phyloP scores from a whole-genome alignment of 1,140 invertebrate genomes.

The Aporrectodea caliginosa region DNA sequence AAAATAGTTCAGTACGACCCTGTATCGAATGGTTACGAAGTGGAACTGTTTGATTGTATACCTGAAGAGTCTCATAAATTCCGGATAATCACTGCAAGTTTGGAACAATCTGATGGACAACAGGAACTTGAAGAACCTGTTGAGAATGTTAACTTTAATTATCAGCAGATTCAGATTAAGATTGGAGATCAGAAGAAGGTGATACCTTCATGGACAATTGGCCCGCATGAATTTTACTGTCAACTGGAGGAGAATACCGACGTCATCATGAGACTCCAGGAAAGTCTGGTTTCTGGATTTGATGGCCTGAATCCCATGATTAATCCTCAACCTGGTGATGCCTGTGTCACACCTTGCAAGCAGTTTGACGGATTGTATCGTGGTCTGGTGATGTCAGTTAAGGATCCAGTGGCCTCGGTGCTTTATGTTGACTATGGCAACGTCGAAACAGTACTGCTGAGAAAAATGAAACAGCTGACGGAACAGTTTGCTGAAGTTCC shows the following conservation, averaged over 20 bases:
- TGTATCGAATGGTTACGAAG: too few species aligned
- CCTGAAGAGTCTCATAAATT: too few species aligned
- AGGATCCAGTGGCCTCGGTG: background rate
- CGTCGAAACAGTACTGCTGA: background rate
- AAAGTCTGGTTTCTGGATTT: background rate
- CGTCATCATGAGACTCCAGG: background rate
- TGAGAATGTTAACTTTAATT: too few species aligned
- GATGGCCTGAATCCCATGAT: background rate
- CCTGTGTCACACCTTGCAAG: background rate
- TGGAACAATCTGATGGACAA: too few species aligned
- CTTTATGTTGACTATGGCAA: conserved; percentile 24
- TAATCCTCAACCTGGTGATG: background rate
- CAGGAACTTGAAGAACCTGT: too few species aligned
- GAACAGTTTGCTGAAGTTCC: conserved; percentile 13
- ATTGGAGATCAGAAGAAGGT: background rate
- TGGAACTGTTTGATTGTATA: too few species aligned
- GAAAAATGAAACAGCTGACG: conserved; percentile 13
- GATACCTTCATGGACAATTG: background rate
- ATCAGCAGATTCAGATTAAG: too few species aligned
- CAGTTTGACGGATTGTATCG: conserved; percentile 12
- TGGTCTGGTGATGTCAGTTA: background rate
- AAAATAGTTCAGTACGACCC: too few species aligned
- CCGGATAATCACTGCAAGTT: too few species aligned
- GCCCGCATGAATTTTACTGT: background rate
- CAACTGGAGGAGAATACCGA: background rate